Evolutionary conservation across 2,113 vertebrate genomes (phyloP), one percentile per base, ranked within the genome.

Genomic region (Nannospalax galili): DNA sequence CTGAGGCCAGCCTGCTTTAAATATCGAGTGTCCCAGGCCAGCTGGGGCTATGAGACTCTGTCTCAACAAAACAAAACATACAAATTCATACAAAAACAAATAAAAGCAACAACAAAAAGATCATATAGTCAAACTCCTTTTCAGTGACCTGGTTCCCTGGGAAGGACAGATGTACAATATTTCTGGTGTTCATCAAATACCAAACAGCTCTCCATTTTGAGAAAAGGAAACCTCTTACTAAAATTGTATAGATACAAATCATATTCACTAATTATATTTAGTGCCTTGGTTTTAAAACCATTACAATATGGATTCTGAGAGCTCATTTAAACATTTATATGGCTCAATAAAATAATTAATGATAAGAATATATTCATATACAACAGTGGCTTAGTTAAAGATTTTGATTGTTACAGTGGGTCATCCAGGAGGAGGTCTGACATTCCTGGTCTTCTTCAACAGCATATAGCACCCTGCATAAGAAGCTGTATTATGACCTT

Each of bases 61-160:
- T 52, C 48, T 52, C 48, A 52, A 52, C 6, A 52, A 52, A 52
- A 52, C 11, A 6, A 52, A 52, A 52, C 48, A 52, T 11, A 52
- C 48, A 52, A 6, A 52, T 11, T 7, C 48, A 52, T 11, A 52
- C 48, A 52, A 6, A 52, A 6, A 52, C 48, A 52, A 6, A 52
- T 11, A 52, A 6, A 52, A 52, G 11, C 48, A 52, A 52, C 48
- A 52, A 52, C 48, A 52, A 52, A 52, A 52, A 52, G 6, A 52
- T 7, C 48, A 52, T 52, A 42, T 32, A 45, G 9, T 84, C 32
- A 45, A 45, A 20, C 26, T 12, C 2, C 24, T 58, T 95, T 70
- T 78, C 37, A 56, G 15, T 94, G 42, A 92, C 15, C 17, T 93
- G 26, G 19, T 84, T 97, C 91, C 95, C 86, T 84, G 89, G 89